Conservation (phyloP, 2,888 invertebrate genomes). For the Ctena decussata region DNA sequence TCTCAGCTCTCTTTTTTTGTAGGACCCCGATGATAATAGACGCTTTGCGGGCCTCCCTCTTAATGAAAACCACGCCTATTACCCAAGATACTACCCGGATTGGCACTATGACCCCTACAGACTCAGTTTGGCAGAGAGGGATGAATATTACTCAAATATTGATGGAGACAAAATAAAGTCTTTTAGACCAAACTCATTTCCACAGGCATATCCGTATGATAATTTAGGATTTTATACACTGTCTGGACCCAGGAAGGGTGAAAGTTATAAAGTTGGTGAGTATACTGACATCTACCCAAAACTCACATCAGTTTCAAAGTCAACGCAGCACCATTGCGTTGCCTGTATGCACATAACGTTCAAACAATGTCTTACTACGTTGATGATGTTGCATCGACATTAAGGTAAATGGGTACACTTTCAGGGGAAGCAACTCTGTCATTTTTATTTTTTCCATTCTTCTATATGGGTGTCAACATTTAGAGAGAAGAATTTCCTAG, state of each 20-base stretch:
- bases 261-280: background rate
- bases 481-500: no score
- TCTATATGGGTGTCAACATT: no score
- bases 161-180: background rate
- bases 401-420: no score
- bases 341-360: no score
- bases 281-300: no score
- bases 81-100: slow-evolving; percentile 3
- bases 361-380: no score
- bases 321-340: no score
- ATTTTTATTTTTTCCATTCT: no score
- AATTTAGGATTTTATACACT: background rate
- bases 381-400: no score
- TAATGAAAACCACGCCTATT: background rate
- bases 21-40: background rate
- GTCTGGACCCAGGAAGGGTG: background rate
- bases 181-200: background rate
- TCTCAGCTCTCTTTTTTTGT: no score
- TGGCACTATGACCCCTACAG: slow-evolving; percentile 1
- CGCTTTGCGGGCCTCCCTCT: background rate
- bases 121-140: background rate
- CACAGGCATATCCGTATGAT: background rate
- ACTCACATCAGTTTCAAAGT: no score
- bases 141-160: background rate
- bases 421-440: no score